These are phyloP conservation scores for Peromyscus melanophrys DNA, from an alignment of 2,797 vertebrate species.

Conservation along the genomic window DNA sequence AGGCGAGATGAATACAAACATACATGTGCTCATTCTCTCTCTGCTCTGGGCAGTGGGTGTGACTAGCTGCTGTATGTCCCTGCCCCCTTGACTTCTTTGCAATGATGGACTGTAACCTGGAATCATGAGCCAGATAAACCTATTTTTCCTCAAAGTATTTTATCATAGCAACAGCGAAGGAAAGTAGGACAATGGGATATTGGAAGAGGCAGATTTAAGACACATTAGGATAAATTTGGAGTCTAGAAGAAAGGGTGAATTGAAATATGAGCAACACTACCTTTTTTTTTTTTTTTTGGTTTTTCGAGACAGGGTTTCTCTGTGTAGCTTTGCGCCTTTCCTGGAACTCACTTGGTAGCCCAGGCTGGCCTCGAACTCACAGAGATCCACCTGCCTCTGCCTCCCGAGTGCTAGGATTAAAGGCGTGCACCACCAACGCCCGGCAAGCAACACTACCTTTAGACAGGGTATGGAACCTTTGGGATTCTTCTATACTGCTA, in stretches of 20 bases:
- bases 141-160: neutral
- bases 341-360: no score
- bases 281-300: no score
- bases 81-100: no score
- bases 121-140: neutral
- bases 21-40: neutral
- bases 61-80: neutral
- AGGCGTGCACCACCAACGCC: no score
- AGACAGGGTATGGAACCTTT: accelerated
- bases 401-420: no score
- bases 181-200: neutral
- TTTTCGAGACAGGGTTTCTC: no score
- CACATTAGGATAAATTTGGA: accelerated
- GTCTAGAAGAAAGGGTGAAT: accelerated
- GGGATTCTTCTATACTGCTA: neutral
- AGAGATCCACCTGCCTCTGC: no score
- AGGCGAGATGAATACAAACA: neutral
- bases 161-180: neutral
- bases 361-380: no score
- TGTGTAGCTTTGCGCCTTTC: no score
- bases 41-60: neutral
- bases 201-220: neutral
- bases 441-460: no score
- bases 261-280: neutral
- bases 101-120: neutral